Percentiles rank a stretch among this genome's conserved stretches.
These are phyloP conservation scores for Brotula barbata DNA, from an alignment of 2,797 vertebrate genomes.

Conservation along the genomic window DNA sequence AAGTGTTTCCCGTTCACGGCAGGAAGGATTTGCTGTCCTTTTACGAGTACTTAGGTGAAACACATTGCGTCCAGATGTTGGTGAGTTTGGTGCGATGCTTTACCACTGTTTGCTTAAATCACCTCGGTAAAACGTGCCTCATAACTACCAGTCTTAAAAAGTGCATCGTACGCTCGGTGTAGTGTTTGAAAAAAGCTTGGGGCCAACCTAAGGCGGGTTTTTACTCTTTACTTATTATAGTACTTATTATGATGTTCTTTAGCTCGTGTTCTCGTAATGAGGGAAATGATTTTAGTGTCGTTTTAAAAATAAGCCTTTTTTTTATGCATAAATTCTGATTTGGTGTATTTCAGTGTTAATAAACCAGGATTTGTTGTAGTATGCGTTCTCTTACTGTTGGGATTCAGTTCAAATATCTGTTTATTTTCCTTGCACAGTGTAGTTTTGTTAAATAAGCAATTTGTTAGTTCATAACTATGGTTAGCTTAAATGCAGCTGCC, in stretches of 20 bases:
- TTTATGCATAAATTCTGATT: not conserved
- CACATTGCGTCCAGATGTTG: conserved; percentile 21
- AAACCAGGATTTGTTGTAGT: not conserved
- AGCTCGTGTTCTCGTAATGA: conserved; percentile 4
- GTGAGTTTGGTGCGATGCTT: conserved; percentile 26
- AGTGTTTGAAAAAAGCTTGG: conserved; percentile 32
- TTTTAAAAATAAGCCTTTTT: too few relatives aligned
- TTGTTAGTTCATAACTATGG: conserved; percentile 47
- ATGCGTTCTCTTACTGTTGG: conserved; percentile 1
- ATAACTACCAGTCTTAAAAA: conserved; percentile 17
- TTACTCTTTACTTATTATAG: too few relatives aligned
- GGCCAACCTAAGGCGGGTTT: too few relatives aligned
- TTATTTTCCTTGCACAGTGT: conserved; percentile 31
- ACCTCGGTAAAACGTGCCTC: conserved; percentile 17
- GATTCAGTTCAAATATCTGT: conserved; percentile 1
- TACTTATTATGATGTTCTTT: too few relatives aligned
- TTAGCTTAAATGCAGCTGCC: conserved; percentile 61
- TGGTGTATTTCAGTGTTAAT: not conserved
- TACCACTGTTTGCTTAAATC: conserved; percentile 33
- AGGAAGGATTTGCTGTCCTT: conserved; percentile 20
- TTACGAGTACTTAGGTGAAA: not conserved
- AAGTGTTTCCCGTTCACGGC: not conserved
- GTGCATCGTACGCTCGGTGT: conserved; percentile 36
- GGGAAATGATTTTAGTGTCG: conserved; percentile 10
- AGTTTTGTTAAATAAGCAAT: conserved; percentile 44